Conservation (phyloP, 2,113 vertebrate species). For the Grantiella picta region DNA sequence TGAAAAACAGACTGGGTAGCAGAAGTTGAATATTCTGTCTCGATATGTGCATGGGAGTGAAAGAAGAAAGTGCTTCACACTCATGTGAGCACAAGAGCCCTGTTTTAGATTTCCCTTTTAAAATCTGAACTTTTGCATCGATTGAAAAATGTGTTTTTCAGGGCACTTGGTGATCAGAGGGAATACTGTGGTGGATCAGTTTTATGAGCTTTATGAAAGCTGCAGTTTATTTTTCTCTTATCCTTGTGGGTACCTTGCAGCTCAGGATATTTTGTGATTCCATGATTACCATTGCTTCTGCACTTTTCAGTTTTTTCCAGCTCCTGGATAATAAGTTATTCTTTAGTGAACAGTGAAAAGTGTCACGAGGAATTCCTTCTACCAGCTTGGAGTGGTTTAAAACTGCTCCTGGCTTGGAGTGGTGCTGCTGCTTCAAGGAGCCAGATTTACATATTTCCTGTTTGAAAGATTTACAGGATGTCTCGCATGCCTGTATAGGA, state of each 20-base stretch:
- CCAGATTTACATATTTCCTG: not conserved
- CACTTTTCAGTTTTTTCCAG: not conserved
- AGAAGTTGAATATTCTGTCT: not conserved
- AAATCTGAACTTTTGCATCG: not conserved
- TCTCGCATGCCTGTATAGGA: not conserved
- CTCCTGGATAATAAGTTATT: not conserved
- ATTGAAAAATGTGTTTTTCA: not conserved
- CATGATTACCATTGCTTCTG: not conserved
- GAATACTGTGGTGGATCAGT: not conserved
- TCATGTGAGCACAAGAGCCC: not conserved
- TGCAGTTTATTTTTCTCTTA: not conserved
- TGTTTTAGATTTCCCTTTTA: not conserved
- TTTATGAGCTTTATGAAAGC: not conserved
- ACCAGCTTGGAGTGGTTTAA: not conserved
- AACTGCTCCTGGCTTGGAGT: not conserved
- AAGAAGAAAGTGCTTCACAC: not conserved
- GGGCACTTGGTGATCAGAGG: not conserved
- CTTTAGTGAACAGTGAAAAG: not conserved
- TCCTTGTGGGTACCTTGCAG: not conserved
- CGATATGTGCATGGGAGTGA: not conserved
- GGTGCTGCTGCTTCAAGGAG: slow-evolving; percentile 9
- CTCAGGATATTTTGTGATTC: not conserved
- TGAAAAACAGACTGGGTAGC: not conserved
- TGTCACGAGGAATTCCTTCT: rapidly evolving
- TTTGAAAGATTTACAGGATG: slow-evolving; percentile 4